Conservation (phyloP, 2,797 vertebrate species). For the Steatocranus sp. region DNA sequence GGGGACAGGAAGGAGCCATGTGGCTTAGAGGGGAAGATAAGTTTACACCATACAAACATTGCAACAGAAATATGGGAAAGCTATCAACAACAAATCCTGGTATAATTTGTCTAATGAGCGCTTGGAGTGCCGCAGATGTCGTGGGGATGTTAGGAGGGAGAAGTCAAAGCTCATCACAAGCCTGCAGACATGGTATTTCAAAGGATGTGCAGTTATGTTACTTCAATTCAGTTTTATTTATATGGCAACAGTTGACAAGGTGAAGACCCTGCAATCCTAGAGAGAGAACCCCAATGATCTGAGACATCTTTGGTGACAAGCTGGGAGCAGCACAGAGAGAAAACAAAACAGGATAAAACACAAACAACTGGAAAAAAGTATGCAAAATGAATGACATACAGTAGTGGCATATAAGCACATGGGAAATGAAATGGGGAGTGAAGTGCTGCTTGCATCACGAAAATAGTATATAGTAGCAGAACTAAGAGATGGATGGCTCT, state of each 20-base stretch:
- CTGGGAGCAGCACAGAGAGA: neutral
- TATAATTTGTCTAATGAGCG: conserved; percentile 4
- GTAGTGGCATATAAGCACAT: neutral
- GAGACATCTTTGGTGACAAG: neutral
- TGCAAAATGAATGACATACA: neutral
- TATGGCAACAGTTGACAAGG: neutral
- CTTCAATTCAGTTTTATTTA: neutral
- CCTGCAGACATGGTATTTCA: neutral
- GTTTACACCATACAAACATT: neutral
- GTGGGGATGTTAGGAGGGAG: neutral
- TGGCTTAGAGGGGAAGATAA: neutral
- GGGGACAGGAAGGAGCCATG: neutral
- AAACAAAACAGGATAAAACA: neutral
- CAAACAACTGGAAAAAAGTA: neutral
- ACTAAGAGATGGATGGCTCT: neutral
- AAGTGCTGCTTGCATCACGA: neutral
- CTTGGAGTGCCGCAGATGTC: neutral
- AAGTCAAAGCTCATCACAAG: neutral
- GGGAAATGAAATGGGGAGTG: neutral
- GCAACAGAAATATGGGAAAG: neutral
- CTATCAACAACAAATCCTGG: neutral
- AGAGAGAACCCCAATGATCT: neutral
- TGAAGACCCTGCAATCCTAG: neutral
- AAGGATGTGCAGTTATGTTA: neutral
- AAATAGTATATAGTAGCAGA: neutral